Percentiles rank a stretch among this genome's conserved stretches.
Evolutionary conservation across 2,113 vertebrate species (phyloP).

Genomic region (Plotosus lineatus): DNA sequence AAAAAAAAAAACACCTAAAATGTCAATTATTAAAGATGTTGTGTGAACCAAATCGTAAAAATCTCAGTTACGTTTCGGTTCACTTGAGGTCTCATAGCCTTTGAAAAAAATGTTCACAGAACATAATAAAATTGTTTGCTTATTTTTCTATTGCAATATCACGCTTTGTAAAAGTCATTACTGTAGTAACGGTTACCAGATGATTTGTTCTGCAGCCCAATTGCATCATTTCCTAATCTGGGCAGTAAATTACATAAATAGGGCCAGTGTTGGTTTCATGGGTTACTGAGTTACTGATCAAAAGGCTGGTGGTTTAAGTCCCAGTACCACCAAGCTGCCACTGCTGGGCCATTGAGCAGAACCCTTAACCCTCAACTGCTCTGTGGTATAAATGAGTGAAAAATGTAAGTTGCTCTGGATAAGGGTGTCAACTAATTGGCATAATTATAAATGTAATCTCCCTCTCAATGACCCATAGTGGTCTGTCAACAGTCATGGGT

Average conservation of each 20-base stretch:
- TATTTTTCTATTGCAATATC: neutral
- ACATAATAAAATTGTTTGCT: neutral
- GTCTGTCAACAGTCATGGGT: neutral
- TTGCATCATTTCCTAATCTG: conserved; percentile 6
- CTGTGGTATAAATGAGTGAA: too few species aligned
- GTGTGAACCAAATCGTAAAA: neutral
- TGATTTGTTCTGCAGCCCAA: neutral
- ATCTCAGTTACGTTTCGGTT: neutral
- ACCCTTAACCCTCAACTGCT: too few species aligned
- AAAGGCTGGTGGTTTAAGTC: too few species aligned
- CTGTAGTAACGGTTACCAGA: neutral
- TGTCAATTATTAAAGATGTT: neutral
- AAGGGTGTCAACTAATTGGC: too few species aligned
- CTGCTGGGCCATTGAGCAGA: too few species aligned
- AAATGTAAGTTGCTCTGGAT: too few species aligned
- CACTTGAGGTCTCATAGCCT: neutral
- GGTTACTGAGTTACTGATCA: too few species aligned
- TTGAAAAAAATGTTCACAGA: neutral
- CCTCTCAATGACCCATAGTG: neutral
- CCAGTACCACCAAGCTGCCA: too few species aligned
- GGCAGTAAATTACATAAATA: too few species aligned
- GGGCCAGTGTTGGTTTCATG: too few species aligned
- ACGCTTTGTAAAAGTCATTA: neutral
- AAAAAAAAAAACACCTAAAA: too few species aligned
- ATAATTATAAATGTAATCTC: too few species aligned